Evolutionary conservation across 2,113 vertebrate species (phyloP).

Genomic region (Cariama cristata): DNA sequence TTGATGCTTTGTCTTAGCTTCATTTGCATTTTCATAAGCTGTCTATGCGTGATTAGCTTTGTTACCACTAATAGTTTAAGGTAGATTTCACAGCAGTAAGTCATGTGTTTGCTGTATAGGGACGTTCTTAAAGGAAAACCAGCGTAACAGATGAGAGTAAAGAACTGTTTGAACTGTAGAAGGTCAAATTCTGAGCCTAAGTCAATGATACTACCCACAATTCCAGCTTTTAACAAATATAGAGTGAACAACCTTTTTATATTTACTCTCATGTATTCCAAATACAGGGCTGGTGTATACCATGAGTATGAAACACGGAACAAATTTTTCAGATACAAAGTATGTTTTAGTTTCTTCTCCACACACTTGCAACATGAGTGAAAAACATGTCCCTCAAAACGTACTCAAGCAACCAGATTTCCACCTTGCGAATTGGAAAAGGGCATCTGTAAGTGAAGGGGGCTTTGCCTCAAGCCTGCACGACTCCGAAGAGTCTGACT

Average conservation of each 20-base stretch:
- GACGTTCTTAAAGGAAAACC: not conserved
- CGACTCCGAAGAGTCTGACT: slow-evolving; percentile 74
- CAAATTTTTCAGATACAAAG: not conserved
- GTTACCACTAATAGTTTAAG: not conserved
- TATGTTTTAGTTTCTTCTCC: not conserved
- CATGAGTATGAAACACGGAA: not conserved
- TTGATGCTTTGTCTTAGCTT: not conserved
- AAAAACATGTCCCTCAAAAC: not conserved
- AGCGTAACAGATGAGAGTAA: not conserved
- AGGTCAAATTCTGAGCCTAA: not conserved
- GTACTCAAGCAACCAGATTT: not conserved
- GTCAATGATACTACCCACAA: not conserved
- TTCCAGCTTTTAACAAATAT: not conserved
- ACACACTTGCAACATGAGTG: not conserved
- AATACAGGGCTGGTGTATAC: not conserved
- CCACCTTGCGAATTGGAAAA: not conserved
- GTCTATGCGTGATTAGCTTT: not conserved
- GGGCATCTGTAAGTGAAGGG: not conserved
- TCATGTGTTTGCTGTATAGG: not conserved
- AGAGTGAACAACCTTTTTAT: not conserved
- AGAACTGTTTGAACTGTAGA: not conserved
- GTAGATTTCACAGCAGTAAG: not conserved
- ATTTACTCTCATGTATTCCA: not conserved
- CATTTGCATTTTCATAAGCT: not conserved
- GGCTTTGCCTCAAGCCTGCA: not conserved